Evolutionary conservation across 2,797 vertebrate species (phyloP), one percentile per base, ranked within the genome.

Genomic region (Eptatretus atami): DNA sequence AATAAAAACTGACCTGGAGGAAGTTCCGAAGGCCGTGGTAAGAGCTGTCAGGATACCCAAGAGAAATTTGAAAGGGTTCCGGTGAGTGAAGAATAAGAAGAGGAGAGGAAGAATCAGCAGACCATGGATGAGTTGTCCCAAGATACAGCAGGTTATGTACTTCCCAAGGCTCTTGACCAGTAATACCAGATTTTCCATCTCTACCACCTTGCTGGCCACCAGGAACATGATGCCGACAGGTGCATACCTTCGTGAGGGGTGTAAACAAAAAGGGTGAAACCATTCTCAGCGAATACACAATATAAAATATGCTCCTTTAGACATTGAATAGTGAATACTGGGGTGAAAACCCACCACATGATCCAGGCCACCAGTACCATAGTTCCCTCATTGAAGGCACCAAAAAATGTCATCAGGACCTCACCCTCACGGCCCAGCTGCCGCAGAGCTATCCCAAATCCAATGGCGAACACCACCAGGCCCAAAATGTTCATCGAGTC

Each of bases 401-500:
- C 80, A 71, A 82, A 81, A 69, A 82, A 81, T 66, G 69, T 74
- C 64, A 87, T 82, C 24, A 90, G 79, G 67, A 79, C 81, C 69
- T 87, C 82, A 2, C 84, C 84, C 54, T 86, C 80, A 0, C 78
- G 73, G 10, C 83, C 84, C 63, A 90, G 72, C 70, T 86, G 86
- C 67, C 82, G 74, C 53, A 90, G 67, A 5, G 82, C 83, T 54
- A 86, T 74, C 0, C 84, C 84, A 6, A 90, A 84, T 67, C 78
- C 71, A 0, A 90, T 85, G 66, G 84, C 79, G 52, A 90, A 87
- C 65, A 87, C 78, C 2, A 90, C 83, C 68, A 87, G 75, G 8
- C 84, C 84, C 15, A 90, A 74, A 66, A 90, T 90, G 67, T 90
- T 90, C 84, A 85, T 87, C 12, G 80, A 78, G 1, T 85, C 78